These are phyloP conservation scores for Struthio camelus DNA, from an alignment of 2,113 vertebrate genomes.

Conservation along the genomic window DNA sequence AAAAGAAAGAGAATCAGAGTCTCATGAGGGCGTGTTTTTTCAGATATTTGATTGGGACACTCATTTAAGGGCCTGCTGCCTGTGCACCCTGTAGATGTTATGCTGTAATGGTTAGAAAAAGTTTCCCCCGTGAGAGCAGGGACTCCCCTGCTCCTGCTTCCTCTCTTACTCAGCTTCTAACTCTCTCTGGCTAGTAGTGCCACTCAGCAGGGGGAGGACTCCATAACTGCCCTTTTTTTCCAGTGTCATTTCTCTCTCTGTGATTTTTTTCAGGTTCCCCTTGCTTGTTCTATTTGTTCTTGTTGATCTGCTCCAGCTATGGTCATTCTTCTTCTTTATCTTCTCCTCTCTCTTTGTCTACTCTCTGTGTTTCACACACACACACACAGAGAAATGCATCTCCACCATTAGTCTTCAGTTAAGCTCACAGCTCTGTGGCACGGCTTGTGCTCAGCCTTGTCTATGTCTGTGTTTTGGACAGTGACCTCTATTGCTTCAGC, in stretches of 20 bases:
- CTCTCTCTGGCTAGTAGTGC: neutral
- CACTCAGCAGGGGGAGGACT: neutral
- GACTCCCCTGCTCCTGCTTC: neutral
- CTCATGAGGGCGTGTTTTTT: neutral
- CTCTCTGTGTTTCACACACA: neutral
- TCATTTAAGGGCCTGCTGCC: neutral
- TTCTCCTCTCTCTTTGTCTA: neutral
- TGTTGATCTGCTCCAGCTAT: neutral
- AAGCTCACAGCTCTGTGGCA: neutral
- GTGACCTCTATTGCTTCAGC: neutral
- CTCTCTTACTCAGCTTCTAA: neutral
- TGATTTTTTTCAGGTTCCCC: neutral
- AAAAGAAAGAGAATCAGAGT: neutral
- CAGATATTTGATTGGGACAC: neutral
- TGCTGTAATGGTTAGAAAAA: neutral
- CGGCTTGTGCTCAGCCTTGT: neutral
- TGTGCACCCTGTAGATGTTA: fast-evolving
- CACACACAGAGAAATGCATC: neutral
- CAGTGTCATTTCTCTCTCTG: neutral
- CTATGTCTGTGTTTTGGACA: neutral
- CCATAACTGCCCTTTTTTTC: neutral
- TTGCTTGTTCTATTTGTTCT: neutral
- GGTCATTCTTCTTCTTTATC: neutral
- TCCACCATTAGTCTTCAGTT: neutral
- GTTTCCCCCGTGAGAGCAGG: neutral